phyloP scores from a whole-genome alignment of 2,113 vertebrate genomes.

The Hyaena hyaena region DNA sequence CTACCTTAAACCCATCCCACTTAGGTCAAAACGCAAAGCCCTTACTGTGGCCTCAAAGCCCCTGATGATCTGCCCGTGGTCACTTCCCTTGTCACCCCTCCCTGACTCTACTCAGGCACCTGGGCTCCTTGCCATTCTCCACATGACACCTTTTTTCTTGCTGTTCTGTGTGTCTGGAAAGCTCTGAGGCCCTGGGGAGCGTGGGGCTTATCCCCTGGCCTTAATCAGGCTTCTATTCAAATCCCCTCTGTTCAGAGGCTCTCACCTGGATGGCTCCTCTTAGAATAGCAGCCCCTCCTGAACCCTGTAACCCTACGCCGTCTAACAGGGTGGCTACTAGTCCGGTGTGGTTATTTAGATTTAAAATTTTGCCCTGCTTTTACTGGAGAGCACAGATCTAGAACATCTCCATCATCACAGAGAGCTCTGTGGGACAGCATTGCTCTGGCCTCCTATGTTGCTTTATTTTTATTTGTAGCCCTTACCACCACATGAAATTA shows the following conservation, averaged over 20 bases:
- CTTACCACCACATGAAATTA: background rate
- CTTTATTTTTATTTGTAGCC: conserved; percentile 10
- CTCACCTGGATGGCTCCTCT: background rate
- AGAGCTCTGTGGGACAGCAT: background rate
- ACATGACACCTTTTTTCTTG: background rate
- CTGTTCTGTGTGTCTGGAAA: background rate
- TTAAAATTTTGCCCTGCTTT: background rate
- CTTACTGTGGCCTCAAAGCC: background rate
- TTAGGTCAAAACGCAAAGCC: background rate
- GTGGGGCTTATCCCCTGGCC: background rate
- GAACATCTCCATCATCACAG: background rate
- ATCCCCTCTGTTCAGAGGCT: background rate
- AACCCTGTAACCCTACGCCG: no score
- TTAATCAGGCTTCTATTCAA: background rate
- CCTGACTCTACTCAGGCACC: background rate
- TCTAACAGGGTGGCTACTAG: background rate
- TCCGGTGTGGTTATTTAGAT: background rate
- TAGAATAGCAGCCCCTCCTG: background rate
- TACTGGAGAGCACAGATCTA: background rate
- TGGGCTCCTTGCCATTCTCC: background rate
- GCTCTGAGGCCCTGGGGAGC: background rate
- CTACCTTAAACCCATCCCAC: background rate
- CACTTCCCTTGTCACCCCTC: background rate
- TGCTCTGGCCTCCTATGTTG: background rate
- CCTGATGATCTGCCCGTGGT: background rate